Evolutionary conservation across 2,113 vertebrate species (phyloP).

Genomic region (Cardinalis cardinalis): DNA sequence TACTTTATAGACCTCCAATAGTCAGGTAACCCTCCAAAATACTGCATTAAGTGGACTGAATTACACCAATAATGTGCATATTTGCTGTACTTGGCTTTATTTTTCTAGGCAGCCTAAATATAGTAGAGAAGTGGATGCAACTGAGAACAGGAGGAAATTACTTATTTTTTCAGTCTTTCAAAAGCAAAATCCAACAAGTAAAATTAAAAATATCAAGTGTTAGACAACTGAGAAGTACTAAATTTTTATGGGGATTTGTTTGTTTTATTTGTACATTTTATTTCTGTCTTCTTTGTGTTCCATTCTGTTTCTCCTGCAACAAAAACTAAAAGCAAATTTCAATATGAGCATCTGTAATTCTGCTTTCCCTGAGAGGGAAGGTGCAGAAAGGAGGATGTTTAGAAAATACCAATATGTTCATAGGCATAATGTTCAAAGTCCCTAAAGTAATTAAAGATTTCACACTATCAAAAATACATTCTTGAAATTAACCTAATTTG

Average conservation of each 20-base stretch:
- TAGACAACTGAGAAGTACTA: not conserved
- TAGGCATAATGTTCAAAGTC: not conserved
- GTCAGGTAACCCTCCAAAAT: not conserved
- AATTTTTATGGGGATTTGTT: not conserved
- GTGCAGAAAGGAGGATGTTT: not conserved
- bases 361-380: not conserved
- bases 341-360: not conserved
- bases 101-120: not conserved
- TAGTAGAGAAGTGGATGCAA: not conserved
- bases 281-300: not conserved
- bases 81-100: not conserved
- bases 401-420: not conserved
- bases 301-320: not conserved
- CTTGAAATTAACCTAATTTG: not conserved
- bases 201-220: not conserved
- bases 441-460: not conserved
- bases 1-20: not conserved
- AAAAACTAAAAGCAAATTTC: not conserved
- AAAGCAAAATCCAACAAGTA: not conserved
- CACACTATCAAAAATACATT: fast-evolving
- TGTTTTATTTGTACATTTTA: not conserved
- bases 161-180: not conserved
- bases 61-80: not conserved
- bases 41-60: not conserved
- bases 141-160: not conserved